Evolutionary conservation across 2,113 vertebrate genomes (phyloP).

Genomic region (Corythoichthys haematopterus): DNA sequence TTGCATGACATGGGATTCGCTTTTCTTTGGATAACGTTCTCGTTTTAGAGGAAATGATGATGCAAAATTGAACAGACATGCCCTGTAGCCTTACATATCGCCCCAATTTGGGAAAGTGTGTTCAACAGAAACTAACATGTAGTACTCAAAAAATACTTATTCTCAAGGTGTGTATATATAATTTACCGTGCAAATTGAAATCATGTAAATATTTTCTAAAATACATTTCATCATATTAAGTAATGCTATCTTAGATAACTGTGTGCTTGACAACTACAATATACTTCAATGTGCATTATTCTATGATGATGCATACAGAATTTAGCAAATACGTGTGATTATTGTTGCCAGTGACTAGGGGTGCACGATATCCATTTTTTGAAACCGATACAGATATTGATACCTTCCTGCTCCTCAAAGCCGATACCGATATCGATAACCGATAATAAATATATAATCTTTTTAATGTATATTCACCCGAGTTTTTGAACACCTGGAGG

Average conservation of each 20-base stretch:
- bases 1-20: neutral
- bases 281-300: too few species aligned
- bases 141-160: neutral
- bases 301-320: too few species aligned
- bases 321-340: too few species aligned
- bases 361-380: too few species aligned
- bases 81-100: neutral
- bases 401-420: too few species aligned
- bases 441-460: too few species aligned
- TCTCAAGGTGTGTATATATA: neutral
- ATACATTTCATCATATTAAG: neutral
- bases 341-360: too few species aligned
- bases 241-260: neutral
- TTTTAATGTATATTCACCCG: too few species aligned
- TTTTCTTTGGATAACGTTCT: constrained; percentile 33
- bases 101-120: neutral
- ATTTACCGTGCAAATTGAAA: neutral
- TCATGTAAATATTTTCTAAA: neutral
- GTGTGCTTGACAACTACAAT: too few species aligned
- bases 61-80: neutral
- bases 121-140: neutral
- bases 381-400: too few species aligned
- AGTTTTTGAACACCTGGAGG: too few species aligned
- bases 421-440: too few species aligned
- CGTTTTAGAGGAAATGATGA: constrained; percentile 18